Conservation (phyloP, 2,797 vertebrate genomes). For the Diceros bicornis region DNA sequence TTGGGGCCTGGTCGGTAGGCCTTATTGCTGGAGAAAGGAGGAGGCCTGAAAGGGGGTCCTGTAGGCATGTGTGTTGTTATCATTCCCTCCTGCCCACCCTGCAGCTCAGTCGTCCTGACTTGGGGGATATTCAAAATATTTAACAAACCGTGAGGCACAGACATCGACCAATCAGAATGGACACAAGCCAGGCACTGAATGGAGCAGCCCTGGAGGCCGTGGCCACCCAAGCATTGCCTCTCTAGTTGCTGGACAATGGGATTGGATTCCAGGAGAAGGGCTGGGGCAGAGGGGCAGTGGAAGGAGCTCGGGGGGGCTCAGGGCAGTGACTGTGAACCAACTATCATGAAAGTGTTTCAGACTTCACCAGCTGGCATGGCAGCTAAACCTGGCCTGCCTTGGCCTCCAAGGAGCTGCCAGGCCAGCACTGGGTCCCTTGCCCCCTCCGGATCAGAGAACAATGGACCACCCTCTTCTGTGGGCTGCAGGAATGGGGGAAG, state of each 20-base stretch:
- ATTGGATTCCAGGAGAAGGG: background rate
- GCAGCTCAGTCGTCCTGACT: slow-evolving; percentile 75
- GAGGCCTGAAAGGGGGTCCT: slow-evolving; percentile 34
- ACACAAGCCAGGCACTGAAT: background rate
- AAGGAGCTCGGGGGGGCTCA: background rate
- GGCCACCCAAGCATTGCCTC: background rate
- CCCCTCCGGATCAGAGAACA: background rate
- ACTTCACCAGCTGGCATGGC: background rate
- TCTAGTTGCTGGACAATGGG: background rate
- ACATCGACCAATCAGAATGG: slow-evolving; percentile 40
- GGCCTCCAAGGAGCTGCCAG: background rate
- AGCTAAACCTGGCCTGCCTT: background rate
- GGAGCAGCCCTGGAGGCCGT: background rate
- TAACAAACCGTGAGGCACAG: slow-evolving; percentile 62
- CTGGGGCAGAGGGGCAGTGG: background rate
- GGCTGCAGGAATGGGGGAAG: background rate
- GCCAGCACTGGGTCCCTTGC: background rate
- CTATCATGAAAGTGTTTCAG: background rate
- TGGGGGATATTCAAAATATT: slow-evolving; percentile 55
- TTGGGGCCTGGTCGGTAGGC: slow-evolving; percentile 15
- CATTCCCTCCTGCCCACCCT: slow-evolving; percentile 42
- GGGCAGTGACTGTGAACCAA: background rate
- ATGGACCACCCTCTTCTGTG: background rate
- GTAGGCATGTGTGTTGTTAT: slow-evolving; percentile 54
- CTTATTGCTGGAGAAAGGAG: slow-evolving; percentile 32